phyloP scores from a whole-genome alignment of 2,797 vertebrate species.

The Paratrypauchen microcephalus region DNA sequence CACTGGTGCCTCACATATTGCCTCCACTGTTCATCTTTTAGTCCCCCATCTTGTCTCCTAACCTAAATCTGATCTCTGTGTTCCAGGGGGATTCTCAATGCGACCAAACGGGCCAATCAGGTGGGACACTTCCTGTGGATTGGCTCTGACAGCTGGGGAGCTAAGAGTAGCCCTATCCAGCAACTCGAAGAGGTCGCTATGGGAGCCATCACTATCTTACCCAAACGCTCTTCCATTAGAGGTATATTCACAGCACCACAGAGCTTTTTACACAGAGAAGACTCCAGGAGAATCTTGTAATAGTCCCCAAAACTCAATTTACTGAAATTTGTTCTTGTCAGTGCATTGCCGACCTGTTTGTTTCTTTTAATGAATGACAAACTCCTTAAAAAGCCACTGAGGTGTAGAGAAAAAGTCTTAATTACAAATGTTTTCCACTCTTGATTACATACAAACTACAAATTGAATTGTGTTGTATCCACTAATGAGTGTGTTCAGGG shows the following conservation, averaged over 20 bases:
- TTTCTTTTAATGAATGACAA: slow-evolving; percentile 7
- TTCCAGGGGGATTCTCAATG: slow-evolving; percentile 89
- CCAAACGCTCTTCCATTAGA: slow-evolving; percentile 90
- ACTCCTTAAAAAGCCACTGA: slow-evolving; percentile 1
- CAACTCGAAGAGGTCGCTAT: slow-evolving; percentile 89
- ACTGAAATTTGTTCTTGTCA: background rate
- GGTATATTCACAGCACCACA: slow-evolving; percentile 70
- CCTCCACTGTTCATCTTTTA: slow-evolving; percentile 26
- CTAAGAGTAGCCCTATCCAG: slow-evolving; percentile 85
- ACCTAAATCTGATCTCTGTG: slow-evolving; percentile 47
- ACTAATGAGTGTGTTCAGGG: background rate
- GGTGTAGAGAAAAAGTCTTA: slow-evolving; percentile 2
- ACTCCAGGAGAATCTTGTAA: background rate
- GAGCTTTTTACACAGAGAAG: background rate
- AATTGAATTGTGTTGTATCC: background rate
- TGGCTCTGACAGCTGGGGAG: slow-evolving; percentile 95
- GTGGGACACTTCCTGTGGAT: slow-evolving; percentile 95
- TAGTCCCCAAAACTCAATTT: slow-evolving; percentile 1
- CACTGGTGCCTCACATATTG: background rate
- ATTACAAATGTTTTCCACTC: background rate
- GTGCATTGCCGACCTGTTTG: background rate
- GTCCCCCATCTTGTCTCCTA: slow-evolving; percentile 31
- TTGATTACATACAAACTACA: background rate
- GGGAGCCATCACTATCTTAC: slow-evolving; percentile 91
- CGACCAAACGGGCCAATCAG: slow-evolving; percentile 89